phyloP scores from a whole-genome alignment of 2,113 vertebrate genomes.

The Mohoua ochrocephala region DNA sequence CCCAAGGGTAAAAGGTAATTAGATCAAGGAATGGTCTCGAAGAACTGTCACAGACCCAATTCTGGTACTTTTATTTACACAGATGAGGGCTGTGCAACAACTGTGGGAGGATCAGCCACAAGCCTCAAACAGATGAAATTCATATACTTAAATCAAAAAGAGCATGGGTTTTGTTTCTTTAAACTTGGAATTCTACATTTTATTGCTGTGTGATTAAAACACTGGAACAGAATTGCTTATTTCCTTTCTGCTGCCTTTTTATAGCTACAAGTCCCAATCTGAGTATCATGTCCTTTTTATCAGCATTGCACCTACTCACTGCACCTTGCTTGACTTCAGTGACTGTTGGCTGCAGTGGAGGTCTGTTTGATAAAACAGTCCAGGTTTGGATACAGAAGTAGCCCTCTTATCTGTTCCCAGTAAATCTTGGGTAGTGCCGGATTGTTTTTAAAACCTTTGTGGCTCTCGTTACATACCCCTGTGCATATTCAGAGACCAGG shows the following conservation, averaged over 20 bases:
- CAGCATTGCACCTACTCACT: neutral
- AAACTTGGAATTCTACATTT: slow-evolving; percentile 6
- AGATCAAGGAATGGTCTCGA: slow-evolving; percentile 6
- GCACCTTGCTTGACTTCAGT: neutral
- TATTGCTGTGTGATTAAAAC: slow-evolving; percentile 38
- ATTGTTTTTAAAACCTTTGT: neutral
- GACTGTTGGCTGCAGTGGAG: neutral
- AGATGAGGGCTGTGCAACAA: neutral
- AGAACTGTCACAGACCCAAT: neutral
- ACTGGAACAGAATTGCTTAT: slow-evolving; percentile 13
- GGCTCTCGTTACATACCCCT: neutral
- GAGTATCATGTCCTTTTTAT: neutral
- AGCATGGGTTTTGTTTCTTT: slow-evolving; percentile 35
- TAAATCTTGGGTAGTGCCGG: neutral
- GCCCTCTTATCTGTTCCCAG: neutral
- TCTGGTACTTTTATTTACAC: neutral
- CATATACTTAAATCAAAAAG: slow-evolving; percentile 32
- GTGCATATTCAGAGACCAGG: neutral
- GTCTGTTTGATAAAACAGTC: neutral
- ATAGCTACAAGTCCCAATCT: neutral
- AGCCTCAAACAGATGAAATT: slow-evolving; percentile 8
- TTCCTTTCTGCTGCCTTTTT: slow-evolving; percentile 35
- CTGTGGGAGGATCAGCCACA: neutral
- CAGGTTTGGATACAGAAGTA: neutral
- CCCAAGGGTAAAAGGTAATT: neutral